Base-by-base conservation (phyloP, 2,797 vertebrate genomes). In the Crenichthys baileyi region DNA sequence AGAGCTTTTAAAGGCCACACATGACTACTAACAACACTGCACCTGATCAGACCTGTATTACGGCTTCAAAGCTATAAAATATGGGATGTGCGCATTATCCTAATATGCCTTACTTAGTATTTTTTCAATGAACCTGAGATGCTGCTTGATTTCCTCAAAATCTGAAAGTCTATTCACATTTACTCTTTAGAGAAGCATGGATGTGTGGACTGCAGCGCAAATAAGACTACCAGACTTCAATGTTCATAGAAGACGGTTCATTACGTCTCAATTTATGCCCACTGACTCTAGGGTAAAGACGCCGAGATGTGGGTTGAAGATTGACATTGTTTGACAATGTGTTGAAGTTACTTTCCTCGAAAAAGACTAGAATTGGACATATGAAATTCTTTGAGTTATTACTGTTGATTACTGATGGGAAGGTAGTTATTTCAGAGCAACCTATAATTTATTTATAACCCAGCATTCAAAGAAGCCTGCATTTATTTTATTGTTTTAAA, bases 1-100 rank as follows among this genome's bases (percentile, higher is more conserved):
- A 80, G 70, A 48, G 15, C 31, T 8, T 58, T 75, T 20, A 26
- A 72, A 41, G 56, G 48, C 56, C 36, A 20, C 50, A 46, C 22
- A 46, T 51, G 31, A 72, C 51, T 20, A 31, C 24, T 6, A 31
- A 51, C 36, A 60, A 12, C 41, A 22, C 29, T 65, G 61, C 55
- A 26, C 31, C 7, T 16, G n/a, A 31, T 50, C 48, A 31, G 31
- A 67, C 9, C 20, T 65, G 29, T 11, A 6, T 70, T 46, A 29
- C 78, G 7, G 70, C 70, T 65, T 78, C 44, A 63, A 51, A 41
- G 20, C 36, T 24, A 67, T 67, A 39, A 70, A 46, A 70, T 26
- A 48, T 18, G 24, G 6, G 15, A 46, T 16, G 24, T 2, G n/a
- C 26, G n/a, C 22, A 68, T 68, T 9, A 44, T 44, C 65, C n/a